Evolutionary conservation across 1,140 invertebrate species (phyloP).

Genomic region (Caenorhabditis tropicalis): DNA sequence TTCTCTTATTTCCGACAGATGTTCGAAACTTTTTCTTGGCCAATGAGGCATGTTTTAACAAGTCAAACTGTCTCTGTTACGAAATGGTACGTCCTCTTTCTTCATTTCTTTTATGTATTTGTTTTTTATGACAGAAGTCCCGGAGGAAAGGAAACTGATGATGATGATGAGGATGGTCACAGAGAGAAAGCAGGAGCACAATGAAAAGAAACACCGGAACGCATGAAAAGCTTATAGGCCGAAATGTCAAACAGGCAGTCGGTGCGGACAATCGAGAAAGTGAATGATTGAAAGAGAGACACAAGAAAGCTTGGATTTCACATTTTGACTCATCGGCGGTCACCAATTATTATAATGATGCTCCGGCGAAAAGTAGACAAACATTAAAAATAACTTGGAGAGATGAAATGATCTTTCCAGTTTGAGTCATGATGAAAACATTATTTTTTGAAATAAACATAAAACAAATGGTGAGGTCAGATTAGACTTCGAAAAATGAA

Average conservation of each 20-base stretch:
- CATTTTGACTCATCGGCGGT: background rate
- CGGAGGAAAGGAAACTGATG: background rate
- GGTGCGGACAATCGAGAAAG: background rate
- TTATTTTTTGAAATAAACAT: no score
- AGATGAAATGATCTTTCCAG: no score
- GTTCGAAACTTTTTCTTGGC: background rate
- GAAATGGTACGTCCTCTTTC: background rate
- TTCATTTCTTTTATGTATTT: background rate
- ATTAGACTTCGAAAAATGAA: no score
- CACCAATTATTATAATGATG: constrained; percentile 33
- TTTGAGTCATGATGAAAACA: no score
- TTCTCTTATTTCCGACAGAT: background rate
- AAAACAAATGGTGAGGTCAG: no score
- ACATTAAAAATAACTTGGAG: constrained; percentile 17
- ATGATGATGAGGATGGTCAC: no score
- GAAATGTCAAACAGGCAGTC: constrained; percentile 18
- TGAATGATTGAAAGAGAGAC: background rate
- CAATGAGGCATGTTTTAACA: constrained; percentile 33
- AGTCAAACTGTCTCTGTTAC: background rate
- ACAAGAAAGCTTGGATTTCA: constrained; percentile 10
- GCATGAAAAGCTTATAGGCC: constrained; percentile 35
- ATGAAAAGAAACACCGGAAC: constrained; percentile 2
- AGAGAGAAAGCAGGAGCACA: constrained; percentile 5
- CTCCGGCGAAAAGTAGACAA: background rate
- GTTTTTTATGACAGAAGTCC: background rate